Evolutionary conservation across 2,797 vertebrate genomes (phyloP), one percentile per base, ranked within the genome.

Genomic region (Rhinogobio ventralis): DNA sequence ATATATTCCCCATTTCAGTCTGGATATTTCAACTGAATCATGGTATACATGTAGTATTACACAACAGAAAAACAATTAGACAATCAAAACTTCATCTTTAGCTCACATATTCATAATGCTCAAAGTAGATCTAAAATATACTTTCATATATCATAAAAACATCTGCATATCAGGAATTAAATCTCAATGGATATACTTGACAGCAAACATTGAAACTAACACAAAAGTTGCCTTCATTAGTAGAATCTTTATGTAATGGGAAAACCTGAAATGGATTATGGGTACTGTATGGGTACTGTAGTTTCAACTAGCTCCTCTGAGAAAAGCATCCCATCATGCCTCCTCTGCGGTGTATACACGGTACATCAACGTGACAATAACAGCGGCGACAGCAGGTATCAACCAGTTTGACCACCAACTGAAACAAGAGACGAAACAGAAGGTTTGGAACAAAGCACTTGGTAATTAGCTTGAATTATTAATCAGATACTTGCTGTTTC

Each of bases 401-500:
- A 98, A 85, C 97, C 96, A 96, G 92, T 90, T 97, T 79, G 94
- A 92, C 97, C 96, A 98, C 36, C 93, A 97, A 85, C 97, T 99
- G 92, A 5, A 94, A 90, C 55, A 57, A 90, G 88, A 72, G 7
- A 81, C 0, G 55, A 72, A 80, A 75, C 20, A 51, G 45, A 66
- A 67, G 17, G 17, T 45, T 76, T 23, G 46, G n/a, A 30, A 81
- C 62, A 28, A 88, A 5, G 5, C 90, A 82, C 0, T 91, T 89
- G 39, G 30, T 83, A 51, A 79, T 28, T 49, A 23, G 17, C 36
- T 25, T 77, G 8, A 57, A 20, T 53, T 66, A 62, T n/a, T 51
- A 1, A 73, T 33, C 13, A 2, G 10, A 33, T n/a, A 10, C 36
- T 60, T 49, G 20, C 25, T 2, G 8, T 72, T 42, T 46, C n/a